Evolutionary conservation across 2,113 vertebrate species (phyloP), one percentile per base, ranked within the genome.

Genomic region (Notothenia coriiceps): DNA sequence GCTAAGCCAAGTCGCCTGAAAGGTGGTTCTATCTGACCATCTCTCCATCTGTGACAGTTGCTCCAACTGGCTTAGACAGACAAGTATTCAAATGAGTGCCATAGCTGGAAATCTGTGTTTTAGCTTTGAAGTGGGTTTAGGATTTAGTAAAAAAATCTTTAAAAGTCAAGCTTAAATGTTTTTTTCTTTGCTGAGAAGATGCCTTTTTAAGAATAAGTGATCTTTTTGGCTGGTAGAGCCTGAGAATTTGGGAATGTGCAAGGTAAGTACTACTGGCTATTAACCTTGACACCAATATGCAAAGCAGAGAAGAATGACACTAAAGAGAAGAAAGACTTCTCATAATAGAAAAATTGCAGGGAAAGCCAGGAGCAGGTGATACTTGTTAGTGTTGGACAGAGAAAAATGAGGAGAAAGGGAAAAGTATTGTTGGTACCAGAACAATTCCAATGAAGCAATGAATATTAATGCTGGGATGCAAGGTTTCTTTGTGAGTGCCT

Each of bases 251-350:
- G 75, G 70, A 84, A 80, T 69, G 80, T 86, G 83, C 70, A 83
- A 63, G 17, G 67, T 83, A 79, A 82, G 77, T 76, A 75, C 51
- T 49, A 55, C 75, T 76, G 59, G 65, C 84, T 81, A 85, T 92
- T 91, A 92, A 91, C 83, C 79, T 88, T 85, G 76, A 70, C 86
- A 89, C 68, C 57, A 75, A 88, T 87, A 86, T 84, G 82, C 25
- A 74, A 86, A 84, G 69, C 60, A 68, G 43, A 75, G 70, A 87
- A 81, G 77, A 88, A 83, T 82, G 80, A 83, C 62, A 79, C 70
- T 13, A 82, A 82, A 77, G 46, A 70, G 73, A 70, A 68, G 57
- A 64, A 64, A 77, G 63, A 80, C 10, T 29, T 64, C 20, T 63
- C 55, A 76, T 60, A 85, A 74, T 55, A 81, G 17, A 73, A 65